phyloP scores from a whole-genome alignment of 2,113 vertebrate genomes.

The Lates calcarifer region DNA sequence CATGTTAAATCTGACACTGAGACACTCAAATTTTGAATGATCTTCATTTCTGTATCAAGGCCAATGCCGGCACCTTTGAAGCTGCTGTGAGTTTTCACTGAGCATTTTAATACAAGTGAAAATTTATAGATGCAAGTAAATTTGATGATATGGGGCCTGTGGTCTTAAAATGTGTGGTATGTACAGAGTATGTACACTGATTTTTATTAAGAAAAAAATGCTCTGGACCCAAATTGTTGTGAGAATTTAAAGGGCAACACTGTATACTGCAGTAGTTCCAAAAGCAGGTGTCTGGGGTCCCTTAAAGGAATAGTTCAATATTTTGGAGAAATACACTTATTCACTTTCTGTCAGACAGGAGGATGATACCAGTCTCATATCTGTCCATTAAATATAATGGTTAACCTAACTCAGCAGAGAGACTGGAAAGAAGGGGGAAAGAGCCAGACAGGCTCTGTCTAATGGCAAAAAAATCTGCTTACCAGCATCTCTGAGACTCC shows the following conservation, averaged over 20 bases:
- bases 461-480: too few relatives aligned
- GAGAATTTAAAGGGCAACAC: too few relatives aligned
- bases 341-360: neutral
- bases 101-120: neutral
- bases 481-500: too few relatives aligned
- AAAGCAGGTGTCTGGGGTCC: too few relatives aligned
- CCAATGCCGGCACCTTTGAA: constrained; percentile 7
- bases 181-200: neutral
- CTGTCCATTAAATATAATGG: neutral
- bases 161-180: neutral
- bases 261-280: too few relatives aligned
- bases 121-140: constrained; percentile 18
- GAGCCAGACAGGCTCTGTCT: too few relatives aligned
- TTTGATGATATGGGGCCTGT: neutral
- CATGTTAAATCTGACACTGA: constrained; percentile 28
- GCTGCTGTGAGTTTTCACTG: neutral
- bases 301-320: too few relatives aligned
- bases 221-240: too few relatives aligned
- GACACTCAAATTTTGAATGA: constrained; percentile 48
- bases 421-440: neutral
- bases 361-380: neutral
- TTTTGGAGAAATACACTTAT: neutral
- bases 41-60: constrained; percentile 27
- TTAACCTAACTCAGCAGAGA: neutral
- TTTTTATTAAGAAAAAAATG: too few relatives aligned